Percentiles rank a stretch among this genome's conserved stretches.
Conservation (phyloP, 2,888 invertebrate species). For the Acrobasis suavella region DNA sequence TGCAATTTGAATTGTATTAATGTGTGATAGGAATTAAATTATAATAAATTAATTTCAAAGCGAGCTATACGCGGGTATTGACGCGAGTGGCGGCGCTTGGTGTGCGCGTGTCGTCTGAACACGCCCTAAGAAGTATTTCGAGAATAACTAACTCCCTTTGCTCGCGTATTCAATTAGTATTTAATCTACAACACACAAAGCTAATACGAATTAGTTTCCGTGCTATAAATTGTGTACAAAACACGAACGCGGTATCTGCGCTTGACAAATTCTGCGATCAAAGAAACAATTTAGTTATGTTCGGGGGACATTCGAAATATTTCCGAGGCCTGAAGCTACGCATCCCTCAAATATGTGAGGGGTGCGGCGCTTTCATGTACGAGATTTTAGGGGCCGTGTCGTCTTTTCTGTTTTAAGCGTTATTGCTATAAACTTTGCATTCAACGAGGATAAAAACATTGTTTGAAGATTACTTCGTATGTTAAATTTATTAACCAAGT, state of each 20-base stretch:
- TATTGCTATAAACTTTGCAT: background rate
- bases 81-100: too few species aligned
- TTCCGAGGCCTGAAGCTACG: constrained; percentile 5
- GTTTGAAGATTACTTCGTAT: background rate
- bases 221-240: background rate
- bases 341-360: constrained; percentile 6
- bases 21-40: too few species aligned
- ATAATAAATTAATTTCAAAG: too few species aligned
- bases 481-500: background rate
- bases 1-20: too few species aligned
- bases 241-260: constrained; percentile 11
- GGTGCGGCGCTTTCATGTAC: background rate
- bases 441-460: constrained; percentile 3
- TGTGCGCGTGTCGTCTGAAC: too few species aligned
- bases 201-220: background rate
- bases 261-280: constrained; percentile 31
- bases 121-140: too few species aligned
- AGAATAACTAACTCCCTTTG: too few species aligned
- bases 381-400: background rate
- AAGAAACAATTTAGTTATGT: constrained; percentile 41
- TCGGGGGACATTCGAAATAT: constrained; percentile 11
- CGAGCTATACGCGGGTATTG: too few species aligned
- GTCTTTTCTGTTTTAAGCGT: background rate
- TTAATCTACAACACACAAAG: too few species aligned
- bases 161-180: too few species aligned